Conservation (phyloP, 2,797 vertebrate genomes). For the Pseudotriccus pelzelni region DNA sequence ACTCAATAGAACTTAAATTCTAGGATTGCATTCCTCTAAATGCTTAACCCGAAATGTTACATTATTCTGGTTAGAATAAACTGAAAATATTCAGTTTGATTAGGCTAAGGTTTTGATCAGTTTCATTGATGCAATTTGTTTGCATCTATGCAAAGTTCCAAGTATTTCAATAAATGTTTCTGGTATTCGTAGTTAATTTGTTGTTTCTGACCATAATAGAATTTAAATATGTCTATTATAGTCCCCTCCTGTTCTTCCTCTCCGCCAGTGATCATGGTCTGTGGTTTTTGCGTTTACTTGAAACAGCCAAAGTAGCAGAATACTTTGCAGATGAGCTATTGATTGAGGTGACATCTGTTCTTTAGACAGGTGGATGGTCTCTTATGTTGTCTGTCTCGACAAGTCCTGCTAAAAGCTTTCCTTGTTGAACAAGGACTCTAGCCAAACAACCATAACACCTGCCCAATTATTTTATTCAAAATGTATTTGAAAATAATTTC, state of each 20-base stretch:
- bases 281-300: neutral
- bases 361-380: conserved; percentile 14
- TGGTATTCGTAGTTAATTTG: neutral
- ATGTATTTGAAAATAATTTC: neutral
- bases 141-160: neutral
- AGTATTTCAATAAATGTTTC: neutral
- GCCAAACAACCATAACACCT: neutral
- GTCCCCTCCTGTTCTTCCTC: neutral
- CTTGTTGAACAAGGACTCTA: neutral
- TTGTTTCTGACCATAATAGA: neutral
- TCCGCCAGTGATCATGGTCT: neutral
- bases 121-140: neutral
- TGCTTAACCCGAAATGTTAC: neutral
- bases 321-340: neutral
- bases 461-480: neutral
- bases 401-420: neutral
- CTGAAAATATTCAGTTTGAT: neutral
- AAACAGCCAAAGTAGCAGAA: neutral
- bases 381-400: neutral
- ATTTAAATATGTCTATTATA: neutral
- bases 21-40: neutral
- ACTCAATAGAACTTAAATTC: neutral
- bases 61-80: neutral
- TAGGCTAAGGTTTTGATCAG: neutral
- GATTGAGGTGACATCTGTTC: conserved; percentile 37